phyloP scores from a whole-genome alignment of 2,888 invertebrate species.

The Baccha elongata region DNA sequence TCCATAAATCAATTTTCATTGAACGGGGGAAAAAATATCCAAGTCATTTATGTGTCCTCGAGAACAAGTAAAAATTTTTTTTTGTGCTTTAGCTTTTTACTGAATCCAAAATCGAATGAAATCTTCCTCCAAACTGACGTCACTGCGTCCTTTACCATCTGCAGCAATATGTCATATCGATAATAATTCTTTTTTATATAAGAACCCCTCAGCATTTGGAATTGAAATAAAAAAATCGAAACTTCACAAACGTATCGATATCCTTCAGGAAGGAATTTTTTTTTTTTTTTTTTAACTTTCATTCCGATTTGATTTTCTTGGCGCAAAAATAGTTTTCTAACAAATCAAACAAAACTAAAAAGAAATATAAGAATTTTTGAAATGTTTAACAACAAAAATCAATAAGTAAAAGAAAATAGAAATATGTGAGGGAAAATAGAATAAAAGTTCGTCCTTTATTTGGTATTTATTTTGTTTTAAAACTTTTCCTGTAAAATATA shows the following conservation, averaged over 20 bases:
- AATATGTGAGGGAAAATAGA: background rate
- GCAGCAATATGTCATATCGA: constrained; percentile 10
- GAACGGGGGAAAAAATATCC: constrained; percentile 5
- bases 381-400: constrained; percentile 54
- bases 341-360: constrained; percentile 20
- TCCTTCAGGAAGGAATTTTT: constrained; percentile 23
- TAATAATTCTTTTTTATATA: background rate
- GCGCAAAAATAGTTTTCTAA: constrained; percentile 46
- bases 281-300: constrained; percentile 46
- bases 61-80: background rate
- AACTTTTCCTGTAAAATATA: constrained; percentile 13
- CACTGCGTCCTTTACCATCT: constrained; percentile 5
- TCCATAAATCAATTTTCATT: constrained; percentile 7
- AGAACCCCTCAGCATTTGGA: constrained; percentile 4
- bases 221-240: background rate
- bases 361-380: background rate
- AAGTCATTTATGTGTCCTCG: constrained; percentile 11
- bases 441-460: constrained; percentile 17
- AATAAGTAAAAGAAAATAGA: constrained; percentile 18
- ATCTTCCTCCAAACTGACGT: background rate
- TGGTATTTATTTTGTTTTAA: constrained; percentile 3
- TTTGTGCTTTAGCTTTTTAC: background rate
- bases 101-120: background rate
- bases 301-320: constrained; percentile 28
- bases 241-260: constrained; percentile 33